A percentile compares a stretch with the other conserved stretches of the same genome.
Conservation (phyloP, 2,888 invertebrate species). For the Bembecia ichneumoniformis region DNA sequence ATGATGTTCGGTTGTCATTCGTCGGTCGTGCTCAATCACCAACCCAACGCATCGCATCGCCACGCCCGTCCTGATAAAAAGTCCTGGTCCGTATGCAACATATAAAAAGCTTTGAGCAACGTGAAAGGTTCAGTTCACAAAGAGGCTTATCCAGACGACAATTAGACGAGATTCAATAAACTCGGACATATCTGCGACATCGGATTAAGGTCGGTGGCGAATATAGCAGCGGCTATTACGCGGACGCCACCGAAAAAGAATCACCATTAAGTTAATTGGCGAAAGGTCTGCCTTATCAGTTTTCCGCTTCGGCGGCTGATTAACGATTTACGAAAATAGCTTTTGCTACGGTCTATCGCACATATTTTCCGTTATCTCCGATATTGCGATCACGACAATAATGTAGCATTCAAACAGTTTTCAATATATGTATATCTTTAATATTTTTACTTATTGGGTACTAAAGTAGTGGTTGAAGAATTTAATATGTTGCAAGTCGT, state of each 20-base stretch:
- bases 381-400: conserved; percentile 6
- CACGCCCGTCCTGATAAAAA: too few relatives aligned
- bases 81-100: too few relatives aligned
- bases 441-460: too few relatives aligned
- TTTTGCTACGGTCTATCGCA: conserved; percentile 30
- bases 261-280: conserved; percentile 65
- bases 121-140: too few relatives aligned
- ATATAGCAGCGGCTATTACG: conserved; percentile 22
- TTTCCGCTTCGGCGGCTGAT: conserved; percentile 57
- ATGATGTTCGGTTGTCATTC: too few relatives aligned
- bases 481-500: not conserved
- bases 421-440: too few relatives aligned
- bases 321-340: conserved; percentile 63
- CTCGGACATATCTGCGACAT: conserved; percentile 18
- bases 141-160: not conserved
- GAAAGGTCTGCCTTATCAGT: conserved; percentile 60
- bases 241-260: conserved; percentile 44
- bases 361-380: conserved; percentile 3
- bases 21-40: too few relatives aligned
- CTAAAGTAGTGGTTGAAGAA: not conserved
- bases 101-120: too few relatives aligned
- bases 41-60: too few relatives aligned
- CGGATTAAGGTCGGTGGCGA: conserved; percentile 11
- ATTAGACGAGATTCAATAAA: conserved; percentile 20
- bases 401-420: conserved; percentile 5